Percentiles rank a stretch among this genome's conserved stretches.
These are phyloP conservation scores for Sebastes miniatus DNA, from an alignment of 2,797 vertebrate genomes.

Conservation along the genomic window DNA sequence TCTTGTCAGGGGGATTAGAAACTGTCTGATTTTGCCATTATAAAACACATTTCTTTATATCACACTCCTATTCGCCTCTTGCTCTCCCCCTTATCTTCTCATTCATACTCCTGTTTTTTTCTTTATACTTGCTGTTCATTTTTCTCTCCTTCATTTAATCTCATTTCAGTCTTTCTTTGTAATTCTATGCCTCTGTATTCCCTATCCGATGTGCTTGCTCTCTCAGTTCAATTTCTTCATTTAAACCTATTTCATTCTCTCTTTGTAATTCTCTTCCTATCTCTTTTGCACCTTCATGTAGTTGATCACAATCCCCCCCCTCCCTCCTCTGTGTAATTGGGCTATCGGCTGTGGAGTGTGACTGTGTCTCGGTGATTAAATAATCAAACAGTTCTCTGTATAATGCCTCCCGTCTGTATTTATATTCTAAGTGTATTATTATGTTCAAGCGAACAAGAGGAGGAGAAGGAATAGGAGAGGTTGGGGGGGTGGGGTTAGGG, in stretches of 20 bases:
- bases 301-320: not conserved
- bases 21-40: not conserved
- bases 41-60: constrained; percentile 3
- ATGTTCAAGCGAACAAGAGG: not conserved
- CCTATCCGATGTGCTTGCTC: constrained; percentile 18
- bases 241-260: constrained; percentile 24
- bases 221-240: constrained; percentile 27
- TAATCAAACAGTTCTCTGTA: constrained; percentile 9
- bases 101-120: not conserved
- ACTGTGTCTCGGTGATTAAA: constrained; percentile 15
- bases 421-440: not conserved
- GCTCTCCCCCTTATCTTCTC: not conserved
- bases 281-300: constrained; percentile 7
- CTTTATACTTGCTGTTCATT: not conserved
- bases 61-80: not conserved
- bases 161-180: constrained; percentile 15
- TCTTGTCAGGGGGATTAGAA: not conserved
- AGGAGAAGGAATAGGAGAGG: not conserved
- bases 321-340: not conserved
- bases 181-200: constrained; percentile 9
- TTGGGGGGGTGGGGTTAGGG: not conserved
- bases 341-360: not conserved
- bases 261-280: constrained; percentile 22
- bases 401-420: constrained; percentile 8
- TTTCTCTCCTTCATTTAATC: constrained; percentile 19